Evolutionary conservation across 2,113 vertebrate genomes (phyloP).

Genomic region (Nycticryphes semicollaris): DNA sequence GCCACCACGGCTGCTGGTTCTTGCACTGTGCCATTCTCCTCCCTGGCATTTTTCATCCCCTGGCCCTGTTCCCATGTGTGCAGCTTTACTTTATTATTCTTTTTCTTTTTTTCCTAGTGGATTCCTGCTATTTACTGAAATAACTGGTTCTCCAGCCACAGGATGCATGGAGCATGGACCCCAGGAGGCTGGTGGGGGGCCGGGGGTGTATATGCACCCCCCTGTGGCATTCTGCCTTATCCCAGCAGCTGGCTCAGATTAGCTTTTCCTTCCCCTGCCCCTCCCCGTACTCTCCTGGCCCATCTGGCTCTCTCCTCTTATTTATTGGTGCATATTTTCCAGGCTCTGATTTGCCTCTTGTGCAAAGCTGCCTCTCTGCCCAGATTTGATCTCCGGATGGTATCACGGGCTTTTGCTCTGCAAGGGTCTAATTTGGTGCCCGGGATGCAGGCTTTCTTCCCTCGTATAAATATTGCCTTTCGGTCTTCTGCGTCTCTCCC

Average conservation of each 20-base stretch:
- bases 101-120: background rate
- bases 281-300: background rate
- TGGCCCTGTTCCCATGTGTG: background rate
- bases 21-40: background rate
- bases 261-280: background rate
- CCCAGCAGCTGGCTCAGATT: background rate
- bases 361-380: background rate
- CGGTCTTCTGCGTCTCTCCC: constrained; percentile 11
- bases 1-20: accelerated
- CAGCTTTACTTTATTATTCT: background rate
- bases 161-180: accelerated
- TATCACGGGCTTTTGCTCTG: background rate
- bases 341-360: background rate
- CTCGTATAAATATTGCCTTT: constrained; percentile 48
- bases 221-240: background rate
- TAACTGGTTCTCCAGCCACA: background rate
- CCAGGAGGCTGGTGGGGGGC: background rate
- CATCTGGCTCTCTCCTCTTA: background rate
- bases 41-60: background rate
- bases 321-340: constrained; percentile 18
- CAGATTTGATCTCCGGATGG: background rate
- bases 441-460: background rate
- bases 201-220: background rate
- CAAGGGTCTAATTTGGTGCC: constrained; percentile 55
- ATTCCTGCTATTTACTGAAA: background rate